Conservation (phyloP, 2,797 vertebrate species). For the Hippopotamyrus pictus region DNA sequence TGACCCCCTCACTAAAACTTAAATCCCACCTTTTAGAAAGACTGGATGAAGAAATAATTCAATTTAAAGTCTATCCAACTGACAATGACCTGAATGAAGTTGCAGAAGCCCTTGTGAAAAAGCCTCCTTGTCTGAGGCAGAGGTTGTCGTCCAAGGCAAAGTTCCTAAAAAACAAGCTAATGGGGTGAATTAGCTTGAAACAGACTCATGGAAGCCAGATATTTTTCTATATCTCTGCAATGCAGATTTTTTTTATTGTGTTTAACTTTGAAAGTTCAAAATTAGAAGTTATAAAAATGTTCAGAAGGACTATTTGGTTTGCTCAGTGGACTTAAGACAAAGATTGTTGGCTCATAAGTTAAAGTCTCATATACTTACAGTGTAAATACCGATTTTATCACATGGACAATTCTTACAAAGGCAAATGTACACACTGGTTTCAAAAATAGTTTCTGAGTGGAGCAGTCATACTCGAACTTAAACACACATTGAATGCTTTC, state of each 20-base stretch:
- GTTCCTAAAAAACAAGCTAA: conserved; percentile 7
- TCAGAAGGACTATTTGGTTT: neutral
- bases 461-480: neutral
- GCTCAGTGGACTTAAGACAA: neutral
- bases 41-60: conserved; percentile 27
- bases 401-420: no score
- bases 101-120: conserved; percentile 30
- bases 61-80: conserved; percentile 29
- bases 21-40: conserved; percentile 28
- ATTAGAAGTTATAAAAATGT: neutral
- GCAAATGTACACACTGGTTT: no score
- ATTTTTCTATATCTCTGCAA: neutral
- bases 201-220: neutral
- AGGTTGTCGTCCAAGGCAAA: conserved; percentile 7
- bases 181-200: neutral
- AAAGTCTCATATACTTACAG: neutral
- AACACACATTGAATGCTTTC: neutral
- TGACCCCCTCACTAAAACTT: conserved; percentile 19
- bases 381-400: no score
- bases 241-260: neutral
- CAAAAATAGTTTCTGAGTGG: neutral
- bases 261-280: neutral
- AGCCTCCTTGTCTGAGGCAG: conserved; percentile 23
- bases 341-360: no score
- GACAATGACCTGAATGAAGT: conserved; percentile 29